Base-by-base conservation (phyloP, 2,888 invertebrate genomes). In the Agrotis clavis region DNA sequence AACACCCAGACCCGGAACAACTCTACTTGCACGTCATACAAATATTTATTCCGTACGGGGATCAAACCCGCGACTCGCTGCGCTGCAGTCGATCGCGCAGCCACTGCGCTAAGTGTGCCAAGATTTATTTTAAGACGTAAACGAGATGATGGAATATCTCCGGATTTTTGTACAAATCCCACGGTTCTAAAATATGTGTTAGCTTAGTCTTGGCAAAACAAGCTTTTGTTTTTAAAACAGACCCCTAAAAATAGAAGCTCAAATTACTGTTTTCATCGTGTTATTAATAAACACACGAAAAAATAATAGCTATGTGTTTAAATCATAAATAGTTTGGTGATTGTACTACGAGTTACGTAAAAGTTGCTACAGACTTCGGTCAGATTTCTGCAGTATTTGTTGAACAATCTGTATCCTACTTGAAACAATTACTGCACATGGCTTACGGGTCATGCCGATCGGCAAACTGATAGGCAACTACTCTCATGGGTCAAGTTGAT, bases 251-350 rank as follows among this genome's bases (percentile, higher is more conserved):
- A 62, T 53, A 57, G 48, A 53, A 69, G 57, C 62, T 25, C 35
- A 59, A 65, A 70, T 76, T 53, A 65, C 45, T 45, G 13, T 51
- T 76, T 78, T 76, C 77, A 70, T 62, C 77, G 47, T 62, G 64
- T 48, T 74, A 61, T 75, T 76, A 81, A 63, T 81, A 75, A 51
- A 54, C 54, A 19, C 35, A 77, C 86, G 86, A 83, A 84, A 88
- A 85, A 76, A 87, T 90, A 90, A 88, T 89, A 73, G 82, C 53
- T 65, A 14, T 21, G 62, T 67, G 66, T 64, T 77, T 57, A 69
- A 73, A 77, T 79, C 70, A 77, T 48, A 66, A 61, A 82, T 79
- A 68, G 74, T 81, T 25, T 7, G 35, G 74, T 77, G 81, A 77
- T 79, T 75, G 30, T 19, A 6, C 14, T 56, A 56, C 18, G 57